These are phyloP conservation scores for Rhaphigaster nebulosa DNA, from an alignment of 2,888 invertebrate genomes.

Conservation along the genomic window DNA sequence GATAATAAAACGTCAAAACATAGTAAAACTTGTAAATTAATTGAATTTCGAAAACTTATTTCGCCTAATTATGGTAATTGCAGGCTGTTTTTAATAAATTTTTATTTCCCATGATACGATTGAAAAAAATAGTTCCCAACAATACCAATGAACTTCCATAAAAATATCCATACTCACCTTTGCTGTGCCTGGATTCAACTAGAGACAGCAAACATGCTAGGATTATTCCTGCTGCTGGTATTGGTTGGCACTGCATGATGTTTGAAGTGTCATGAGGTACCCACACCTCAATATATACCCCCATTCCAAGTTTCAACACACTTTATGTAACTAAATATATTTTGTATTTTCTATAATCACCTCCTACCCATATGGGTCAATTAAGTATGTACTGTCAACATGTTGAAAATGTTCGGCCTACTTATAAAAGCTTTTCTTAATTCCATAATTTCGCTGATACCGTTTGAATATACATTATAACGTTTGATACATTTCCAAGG, in stretches of 20 bases:
- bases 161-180: not conserved
- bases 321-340: conserved; percentile 16
- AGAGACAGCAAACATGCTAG: not conserved
- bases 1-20: too few relatives aligned
- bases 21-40: too few relatives aligned
- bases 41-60: too few relatives aligned
- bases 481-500: too few relatives aligned
- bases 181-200: not conserved
- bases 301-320: not conserved
- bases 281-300: conserved; percentile 24
- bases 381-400: not conserved
- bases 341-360: not conserved
- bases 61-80: too few relatives aligned
- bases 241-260: not conserved
- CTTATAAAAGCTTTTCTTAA: too few relatives aligned
- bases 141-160: too few relatives aligned
- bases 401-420: not conserved
- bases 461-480: too few relatives aligned
- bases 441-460: too few relatives aligned
- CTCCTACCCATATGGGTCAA: not conserved
- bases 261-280: not conserved
- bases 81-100: too few relatives aligned
- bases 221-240: not conserved
- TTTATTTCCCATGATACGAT: too few relatives aligned
- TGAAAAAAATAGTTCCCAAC: too few relatives aligned